A percentile compares a stretch with the other conserved stretches of the same genome.
Evolutionary conservation across 2,797 vertebrate genomes (phyloP).

Genomic region (Hirundo rustica): DNA sequence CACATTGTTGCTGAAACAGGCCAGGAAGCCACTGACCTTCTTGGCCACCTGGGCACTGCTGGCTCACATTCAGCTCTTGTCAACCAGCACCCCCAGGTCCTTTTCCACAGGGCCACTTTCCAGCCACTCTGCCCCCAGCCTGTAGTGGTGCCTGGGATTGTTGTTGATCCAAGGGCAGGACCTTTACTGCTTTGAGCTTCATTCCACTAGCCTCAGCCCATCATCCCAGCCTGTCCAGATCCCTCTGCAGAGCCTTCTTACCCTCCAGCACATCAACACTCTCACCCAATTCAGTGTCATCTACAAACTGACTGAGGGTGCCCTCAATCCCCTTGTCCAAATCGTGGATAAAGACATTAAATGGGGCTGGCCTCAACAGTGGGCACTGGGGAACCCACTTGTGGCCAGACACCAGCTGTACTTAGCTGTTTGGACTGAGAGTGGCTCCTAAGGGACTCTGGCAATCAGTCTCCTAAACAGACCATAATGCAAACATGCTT

Average conservation of each 20-base stretch:
- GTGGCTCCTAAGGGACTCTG: background rate
- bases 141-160: fast-evolving
- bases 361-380: fast-evolving
- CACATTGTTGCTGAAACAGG: fast-evolving
- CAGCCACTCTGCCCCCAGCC: background rate
- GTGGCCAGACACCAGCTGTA: background rate
- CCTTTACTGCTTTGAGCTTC: background rate
- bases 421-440: background rate
- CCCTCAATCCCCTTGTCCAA: fast-evolving
- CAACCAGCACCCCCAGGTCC: fast-evolving
- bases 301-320: background rate
- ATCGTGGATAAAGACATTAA: background rate
- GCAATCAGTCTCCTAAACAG: background rate
- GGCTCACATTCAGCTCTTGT: fast-evolving
- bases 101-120: fast-evolving
- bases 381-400: background rate
- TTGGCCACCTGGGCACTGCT: background rate
- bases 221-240: background rate
- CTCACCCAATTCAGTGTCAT: fast-evolving
- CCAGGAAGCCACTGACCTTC: background rate
- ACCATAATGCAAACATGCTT: background rate
- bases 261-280: background rate
- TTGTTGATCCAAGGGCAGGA: background rate
- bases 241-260: background rate
- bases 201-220: background rate